Evolutionary conservation across 2,797 vertebrate genomes (phyloP), one percentile per base, ranked within the genome.

Genomic region (Cetoscarus ocellatus): DNA sequence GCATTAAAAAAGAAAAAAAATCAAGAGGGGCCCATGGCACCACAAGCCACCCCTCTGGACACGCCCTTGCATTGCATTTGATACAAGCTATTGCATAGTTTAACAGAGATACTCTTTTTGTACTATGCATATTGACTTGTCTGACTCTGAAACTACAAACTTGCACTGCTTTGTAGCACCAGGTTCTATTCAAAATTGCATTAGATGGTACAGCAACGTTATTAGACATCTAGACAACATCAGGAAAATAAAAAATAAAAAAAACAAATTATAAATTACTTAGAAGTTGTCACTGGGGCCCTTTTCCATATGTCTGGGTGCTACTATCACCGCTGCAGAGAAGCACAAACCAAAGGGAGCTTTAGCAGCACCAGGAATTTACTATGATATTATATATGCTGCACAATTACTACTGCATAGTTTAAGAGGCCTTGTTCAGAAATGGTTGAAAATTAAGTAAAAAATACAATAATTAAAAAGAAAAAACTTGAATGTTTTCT

Each of bases 301-400:
- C 89, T 82, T 88, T 86, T 92, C 82, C 80, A 83, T 81, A 76
- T 75, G 83, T 93, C 79, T 89, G 85, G 93, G 93, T 94, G 93
- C 93, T 94, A 93, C 87, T 83, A 87, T 90, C 89, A 90, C 82
- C 57, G 91, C 92, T 93, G 92, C 92, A 93, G 87, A 95, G 77
- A 94, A 95, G 93, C 93, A 95, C 94, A 95, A 95, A 95, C 93
- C 93, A 95, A 95, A 94, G 92, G 88, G 90, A 92, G 90, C 87
- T 91, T 90, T 85, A 88, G 92, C 92, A 93, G 92, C 90, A 89
- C 86, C 88, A 92, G 84, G 90, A 90, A 83, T 90, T 27, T 27
- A 27, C 27, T 27, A 27, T 27, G 27, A 86, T 77, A 83, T 61
- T 59, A 82, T 73, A 86, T 86, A 90, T 92, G 92, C 94, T 93